Conservation (phyloP, 2,888 invertebrate species). For the Eupelmus urozonus region DNA sequence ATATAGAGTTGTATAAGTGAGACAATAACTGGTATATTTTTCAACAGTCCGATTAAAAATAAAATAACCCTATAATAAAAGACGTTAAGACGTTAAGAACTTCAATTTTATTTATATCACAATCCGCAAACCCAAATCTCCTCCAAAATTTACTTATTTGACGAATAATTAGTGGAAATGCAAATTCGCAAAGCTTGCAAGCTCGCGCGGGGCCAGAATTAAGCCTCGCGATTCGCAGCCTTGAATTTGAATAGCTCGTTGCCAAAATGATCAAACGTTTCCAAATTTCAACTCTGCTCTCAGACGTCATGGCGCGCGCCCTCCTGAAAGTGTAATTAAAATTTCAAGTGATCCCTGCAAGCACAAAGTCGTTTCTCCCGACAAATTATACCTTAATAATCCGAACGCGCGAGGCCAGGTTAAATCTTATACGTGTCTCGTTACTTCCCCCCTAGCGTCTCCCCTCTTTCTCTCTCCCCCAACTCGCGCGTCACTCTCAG, state of each 20-base stretch:
- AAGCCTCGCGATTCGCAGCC: too few relatives aligned
- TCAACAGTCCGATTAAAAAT: too few relatives aligned
- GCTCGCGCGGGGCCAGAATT: too few relatives aligned
- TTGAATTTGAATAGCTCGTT: not conserved
- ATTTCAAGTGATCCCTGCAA: not conserved
- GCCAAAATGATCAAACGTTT: not conserved
- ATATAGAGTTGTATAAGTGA: too few relatives aligned
- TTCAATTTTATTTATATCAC: too few relatives aligned
- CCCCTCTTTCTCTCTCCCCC: not conserved
- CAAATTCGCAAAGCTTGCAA: too few relatives aligned
- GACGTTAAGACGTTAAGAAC: too few relatives aligned
- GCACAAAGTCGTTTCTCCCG: not conserved
- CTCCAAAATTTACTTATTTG: too few relatives aligned
- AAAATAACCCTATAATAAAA: too few relatives aligned
- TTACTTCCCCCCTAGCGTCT: conserved; percentile 13
- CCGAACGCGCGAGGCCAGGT: not conserved
- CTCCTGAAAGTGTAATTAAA: conserved; percentile 8
- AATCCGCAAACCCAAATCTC: too few relatives aligned
- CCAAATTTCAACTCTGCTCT: not conserved
- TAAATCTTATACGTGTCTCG: conserved; percentile 30
- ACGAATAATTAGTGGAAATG: too few relatives aligned
- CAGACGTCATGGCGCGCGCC: not conserved
- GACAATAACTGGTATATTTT: too few relatives aligned
- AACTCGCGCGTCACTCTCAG: conserved; percentile 1
- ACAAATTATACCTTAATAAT: conserved; percentile 14